These are phyloP conservation scores for Bombus soroeensis DNA, from an alignment of 1,140 invertebrate genomes.

Conservation along the genomic window DNA sequence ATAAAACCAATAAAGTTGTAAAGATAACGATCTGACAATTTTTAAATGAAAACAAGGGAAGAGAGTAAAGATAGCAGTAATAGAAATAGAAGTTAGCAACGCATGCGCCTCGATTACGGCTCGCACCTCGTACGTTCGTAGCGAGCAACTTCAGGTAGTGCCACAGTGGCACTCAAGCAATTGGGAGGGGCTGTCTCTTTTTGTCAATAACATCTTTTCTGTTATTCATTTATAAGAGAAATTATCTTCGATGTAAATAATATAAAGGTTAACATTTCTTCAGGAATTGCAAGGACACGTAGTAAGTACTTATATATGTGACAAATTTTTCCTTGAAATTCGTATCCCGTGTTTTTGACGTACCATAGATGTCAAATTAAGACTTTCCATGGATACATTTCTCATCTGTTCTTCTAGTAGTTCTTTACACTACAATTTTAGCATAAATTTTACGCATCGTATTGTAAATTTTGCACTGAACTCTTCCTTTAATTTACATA, in stretches of 20 bases:
- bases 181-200: neutral
- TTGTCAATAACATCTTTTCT: slow-evolving; percentile 9
- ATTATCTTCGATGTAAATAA: slow-evolving; percentile 49
- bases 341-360: neutral
- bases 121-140: too few relatives aligned
- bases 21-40: neutral
- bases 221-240: neutral
- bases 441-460: neutral
- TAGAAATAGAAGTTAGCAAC: slow-evolving; percentile 47
- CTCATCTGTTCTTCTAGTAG: too few relatives aligned
- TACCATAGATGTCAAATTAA: slow-evolving; percentile 7
- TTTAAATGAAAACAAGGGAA: slow-evolving; percentile 3
- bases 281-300: slow-evolving; percentile 17
- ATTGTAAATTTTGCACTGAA: neutral
- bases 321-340: neutral
- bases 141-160: slow-evolving; percentile 50
- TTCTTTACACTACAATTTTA: accelerated
- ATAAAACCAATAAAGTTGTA: neutral
- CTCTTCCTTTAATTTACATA: neutral
- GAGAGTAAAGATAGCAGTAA: neutral
- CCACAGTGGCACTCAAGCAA: slow-evolving; percentile 64
- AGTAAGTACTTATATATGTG: slow-evolving; percentile 7
- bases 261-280: neutral
- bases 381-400: neutral
- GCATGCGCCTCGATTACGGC: slow-evolving; percentile 55